A percentile compares a stretch with the other conserved stretches of the same genome.
Evolutionary conservation across 1,140 invertebrate species (phyloP).

Genomic region (Babylonia areolata): DNA sequence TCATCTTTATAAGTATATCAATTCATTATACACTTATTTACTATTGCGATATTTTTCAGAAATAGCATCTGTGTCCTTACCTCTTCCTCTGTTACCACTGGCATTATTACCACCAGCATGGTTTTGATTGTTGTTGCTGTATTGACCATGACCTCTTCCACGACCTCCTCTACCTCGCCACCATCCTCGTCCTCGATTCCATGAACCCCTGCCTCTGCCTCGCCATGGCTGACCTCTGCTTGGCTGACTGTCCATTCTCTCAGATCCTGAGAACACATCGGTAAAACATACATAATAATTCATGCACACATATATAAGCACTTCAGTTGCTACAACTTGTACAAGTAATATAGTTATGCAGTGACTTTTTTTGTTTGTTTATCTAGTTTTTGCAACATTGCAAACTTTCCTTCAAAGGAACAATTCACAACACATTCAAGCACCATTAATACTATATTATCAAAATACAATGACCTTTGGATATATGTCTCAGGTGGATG

Average conservation of each 20-base stretch:
- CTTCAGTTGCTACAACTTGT: neutral
- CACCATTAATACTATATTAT: too few species aligned
- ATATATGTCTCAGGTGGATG: too few species aligned
- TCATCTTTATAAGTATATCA: too few species aligned
- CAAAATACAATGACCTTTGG: too few species aligned
- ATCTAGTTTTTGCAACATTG: too few species aligned
- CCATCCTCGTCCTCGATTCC: constrained; percentile 50
- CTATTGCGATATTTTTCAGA: too few species aligned
- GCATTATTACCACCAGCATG: neutral
- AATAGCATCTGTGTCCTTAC: neutral
- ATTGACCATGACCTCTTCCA: constrained; percentile 52
- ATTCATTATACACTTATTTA: too few species aligned
- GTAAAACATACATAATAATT: neutral
- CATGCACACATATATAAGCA: neutral
- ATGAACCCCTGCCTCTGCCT: constrained; percentile 32
- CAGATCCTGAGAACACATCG: neutral
- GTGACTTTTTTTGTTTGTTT: neutral
- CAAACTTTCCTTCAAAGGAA: too few species aligned
- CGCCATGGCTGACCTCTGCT: constrained; percentile 13
- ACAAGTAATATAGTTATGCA: neutral
- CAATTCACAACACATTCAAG: too few species aligned
- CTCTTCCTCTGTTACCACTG: neutral
- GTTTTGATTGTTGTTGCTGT: constrained; percentile 27
- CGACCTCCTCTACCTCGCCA: constrained; percentile 56
- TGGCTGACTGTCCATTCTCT: neutral